A percentile compares a stretch with the other conserved stretches of the same genome.
These are phyloP conservation scores for Kryphioiulus occultus DNA, from an alignment of 2,888 invertebrate species.

Conservation along the genomic window DNA sequence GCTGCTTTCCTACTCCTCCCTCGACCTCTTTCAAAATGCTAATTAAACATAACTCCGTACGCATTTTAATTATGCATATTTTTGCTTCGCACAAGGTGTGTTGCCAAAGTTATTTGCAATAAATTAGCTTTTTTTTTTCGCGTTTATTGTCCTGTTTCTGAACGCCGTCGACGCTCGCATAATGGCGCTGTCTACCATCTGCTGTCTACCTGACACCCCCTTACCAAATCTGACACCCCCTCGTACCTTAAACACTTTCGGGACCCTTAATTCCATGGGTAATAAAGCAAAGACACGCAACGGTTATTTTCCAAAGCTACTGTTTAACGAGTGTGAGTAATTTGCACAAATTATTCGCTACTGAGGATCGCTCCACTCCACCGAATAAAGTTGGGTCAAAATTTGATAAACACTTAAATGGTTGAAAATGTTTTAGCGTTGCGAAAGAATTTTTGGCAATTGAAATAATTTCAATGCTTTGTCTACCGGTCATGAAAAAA, in stretches of 20 bases:
- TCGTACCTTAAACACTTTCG: neutral
- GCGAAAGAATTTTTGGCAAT: too few relatives aligned
- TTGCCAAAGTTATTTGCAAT: neutral
- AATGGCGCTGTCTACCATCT: conserved; percentile 32
- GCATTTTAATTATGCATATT: conserved; percentile 39
- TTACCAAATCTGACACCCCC: conserved; percentile 29
- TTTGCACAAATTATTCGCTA: too few relatives aligned
- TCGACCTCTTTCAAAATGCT: conserved; percentile 26
- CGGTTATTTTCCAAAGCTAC: neutral
- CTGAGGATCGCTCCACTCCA: too few relatives aligned
- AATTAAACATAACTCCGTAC: conserved; percentile 19
- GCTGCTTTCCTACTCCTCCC: neutral
- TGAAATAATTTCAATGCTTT: too few relatives aligned
- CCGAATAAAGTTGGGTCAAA: too few relatives aligned
- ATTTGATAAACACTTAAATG: too few relatives aligned
- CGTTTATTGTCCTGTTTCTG: neutral
- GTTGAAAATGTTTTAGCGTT: too few relatives aligned
- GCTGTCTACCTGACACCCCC: conserved; percentile 6
- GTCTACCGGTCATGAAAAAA: too few relatives aligned
- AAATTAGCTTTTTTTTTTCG: neutral
- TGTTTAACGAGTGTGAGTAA: too few relatives aligned
- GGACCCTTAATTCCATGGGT: neutral
- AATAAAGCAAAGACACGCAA: neutral
- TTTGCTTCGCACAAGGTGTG: neutral
- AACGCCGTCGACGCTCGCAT: neutral